Evolutionary conservation across 1,140 invertebrate genomes (phyloP), one percentile per base, ranked within the genome.

Genomic region (Solen grandis): DNA sequence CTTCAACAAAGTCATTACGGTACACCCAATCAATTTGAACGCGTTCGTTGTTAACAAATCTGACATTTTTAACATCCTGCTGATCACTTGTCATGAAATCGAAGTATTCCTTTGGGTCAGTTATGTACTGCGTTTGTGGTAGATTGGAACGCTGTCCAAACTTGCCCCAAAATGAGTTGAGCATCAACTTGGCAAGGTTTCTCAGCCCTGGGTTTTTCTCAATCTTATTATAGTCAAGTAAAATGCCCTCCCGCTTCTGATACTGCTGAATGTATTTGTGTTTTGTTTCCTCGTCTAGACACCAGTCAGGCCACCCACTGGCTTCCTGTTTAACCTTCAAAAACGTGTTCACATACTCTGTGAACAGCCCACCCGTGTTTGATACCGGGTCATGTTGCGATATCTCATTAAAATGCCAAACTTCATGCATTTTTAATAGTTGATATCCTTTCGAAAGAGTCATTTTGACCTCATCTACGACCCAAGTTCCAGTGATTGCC

Each of bases 261-360:
- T 90, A 92, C n/a, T 88, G 63, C 35, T 73, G 19, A 22, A 93
- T 86, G 59, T 92, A 93, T 87, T 52, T 65, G 25, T n/a, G 29
- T 50, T 73, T 81, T 25, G 81, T 74, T 5, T 70, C 66, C 16
- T 84, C 82, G 8, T 85, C 82, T 27, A 10, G n/a, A 16, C 65
- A 62, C 57, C 72, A 50, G 22, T 27, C 19, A 14, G 84, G 84
- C 76, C 78, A 87, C 16, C 76, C 84, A 66, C 77, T 83, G 0
- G 70, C 50, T 76, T 88, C 80, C 50, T 85, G n/a, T n/a, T n/a
- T n/a, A n/a, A n/a, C n/a, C n/a, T n/a, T n/a, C n/a, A n/a, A n/a
- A n/a, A n/a, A n/a, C n/a, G n/a, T n/a, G n/a, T n/a, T n/a, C n/a
- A n/a, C n/a, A n/a, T n/a, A n/a, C n/a, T n/a, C n/a, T n/a, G 83